phyloP scores from a whole-genome alignment of 1,140 invertebrate genomes.

The Vanessa tameamea region DNA sequence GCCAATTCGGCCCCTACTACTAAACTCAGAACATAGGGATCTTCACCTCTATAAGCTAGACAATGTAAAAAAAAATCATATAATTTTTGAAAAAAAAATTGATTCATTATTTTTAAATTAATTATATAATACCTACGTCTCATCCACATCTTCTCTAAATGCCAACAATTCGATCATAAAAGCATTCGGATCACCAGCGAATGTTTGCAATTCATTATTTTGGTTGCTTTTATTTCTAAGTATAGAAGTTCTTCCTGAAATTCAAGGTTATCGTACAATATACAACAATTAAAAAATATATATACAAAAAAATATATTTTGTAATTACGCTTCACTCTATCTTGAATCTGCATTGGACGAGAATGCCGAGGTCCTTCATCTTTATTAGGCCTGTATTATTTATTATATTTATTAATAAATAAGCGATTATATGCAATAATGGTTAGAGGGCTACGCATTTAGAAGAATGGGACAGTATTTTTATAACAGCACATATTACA shows the following conservation, averaged over 20 bases:
- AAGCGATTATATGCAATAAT: no score
- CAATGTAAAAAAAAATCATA: background rate
- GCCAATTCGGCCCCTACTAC: no score
- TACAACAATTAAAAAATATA: background rate
- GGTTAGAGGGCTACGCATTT: no score
- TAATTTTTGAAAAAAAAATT: background rate
- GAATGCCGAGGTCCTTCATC: slow-evolving; percentile 12
- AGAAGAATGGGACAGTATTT: no score
- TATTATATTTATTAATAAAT: background rate
- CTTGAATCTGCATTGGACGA: background rate
- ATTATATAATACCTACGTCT: slow-evolving; percentile 41
- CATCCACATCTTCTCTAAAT: slow-evolving; percentile 58
- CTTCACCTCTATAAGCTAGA: background rate
- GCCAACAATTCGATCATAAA: slow-evolving; percentile 68
- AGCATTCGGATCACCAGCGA: slow-evolving; percentile 53
- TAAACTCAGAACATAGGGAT: background rate
- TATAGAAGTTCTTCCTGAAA: slow-evolving; percentile 44
- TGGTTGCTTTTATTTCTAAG: slow-evolving; percentile 24
- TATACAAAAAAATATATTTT: background rate
- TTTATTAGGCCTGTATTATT: slow-evolving; percentile 17
- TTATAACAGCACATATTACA: no score
- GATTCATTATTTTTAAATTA: no score
- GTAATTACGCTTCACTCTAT: slow-evolving; percentile 6
- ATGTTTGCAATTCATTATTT: slow-evolving; percentile 28
- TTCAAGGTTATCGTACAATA: background rate